A percentile compares a stretch with the other conserved stretches of the same genome.
These are phyloP conservation scores for Falco cherrug DNA, from an alignment of 2,797 vertebrate species.

Conservation along the genomic window DNA sequence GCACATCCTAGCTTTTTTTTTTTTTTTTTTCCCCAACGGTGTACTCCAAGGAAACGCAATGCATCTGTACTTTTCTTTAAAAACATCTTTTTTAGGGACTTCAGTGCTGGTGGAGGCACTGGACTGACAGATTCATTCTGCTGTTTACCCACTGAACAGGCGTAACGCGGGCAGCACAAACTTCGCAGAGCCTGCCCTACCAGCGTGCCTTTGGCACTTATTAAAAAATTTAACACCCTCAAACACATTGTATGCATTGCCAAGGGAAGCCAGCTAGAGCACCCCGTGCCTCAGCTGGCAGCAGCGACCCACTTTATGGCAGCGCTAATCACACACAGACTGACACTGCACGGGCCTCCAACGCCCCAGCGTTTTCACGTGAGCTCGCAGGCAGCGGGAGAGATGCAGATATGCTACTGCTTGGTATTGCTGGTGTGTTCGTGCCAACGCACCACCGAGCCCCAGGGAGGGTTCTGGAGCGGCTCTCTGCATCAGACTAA, in stretches of 20 bases:
- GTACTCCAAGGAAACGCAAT: background rate
- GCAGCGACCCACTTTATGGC: background rate
- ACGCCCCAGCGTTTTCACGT: accelerated
- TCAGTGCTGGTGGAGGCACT: background rate
- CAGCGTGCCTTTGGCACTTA: background rate
- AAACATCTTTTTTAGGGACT: background rate
- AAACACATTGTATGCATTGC: background rate
- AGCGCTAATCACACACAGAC: background rate
- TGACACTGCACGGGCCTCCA: background rate
- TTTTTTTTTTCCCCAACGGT: background rate
- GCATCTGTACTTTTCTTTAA: background rate
- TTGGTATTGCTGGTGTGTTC: background rate
- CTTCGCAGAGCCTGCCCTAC: background rate
- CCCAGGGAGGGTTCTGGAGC: background rate
- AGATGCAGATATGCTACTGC: background rate
- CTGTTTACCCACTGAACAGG: background rate
- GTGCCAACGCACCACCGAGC: background rate
- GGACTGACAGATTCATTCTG: conserved; percentile 18
- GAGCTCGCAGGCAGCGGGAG: background rate
- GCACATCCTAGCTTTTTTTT: background rate
- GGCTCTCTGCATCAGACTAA: background rate
- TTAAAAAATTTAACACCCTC: background rate
- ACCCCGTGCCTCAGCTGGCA: background rate
- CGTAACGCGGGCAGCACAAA: background rate
- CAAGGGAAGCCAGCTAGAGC: background rate